Evolutionary conservation across 2,113 vertebrate genomes (phyloP).

Genomic region (Glareola pratincola): DNA sequence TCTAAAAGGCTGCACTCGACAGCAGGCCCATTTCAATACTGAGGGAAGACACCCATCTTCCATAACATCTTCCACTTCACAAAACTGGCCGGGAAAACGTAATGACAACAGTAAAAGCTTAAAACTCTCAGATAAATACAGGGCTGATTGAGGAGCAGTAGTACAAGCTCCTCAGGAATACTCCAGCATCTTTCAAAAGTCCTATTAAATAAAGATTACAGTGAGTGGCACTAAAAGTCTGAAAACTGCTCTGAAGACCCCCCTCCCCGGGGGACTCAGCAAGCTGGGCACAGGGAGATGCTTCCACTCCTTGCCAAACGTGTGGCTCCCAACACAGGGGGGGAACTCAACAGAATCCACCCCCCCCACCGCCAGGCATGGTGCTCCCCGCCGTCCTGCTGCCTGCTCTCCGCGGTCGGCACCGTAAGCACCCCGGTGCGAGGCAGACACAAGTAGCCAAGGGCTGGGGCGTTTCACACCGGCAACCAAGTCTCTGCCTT

Average conservation of each 20-base stretch:
- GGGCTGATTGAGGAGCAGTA: not conserved
- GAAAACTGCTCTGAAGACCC: not conserved
- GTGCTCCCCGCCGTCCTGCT: not conserved
- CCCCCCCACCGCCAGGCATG: not conserved
- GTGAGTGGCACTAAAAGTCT: not conserved
- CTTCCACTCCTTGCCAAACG: not conserved
- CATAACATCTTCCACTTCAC: accelerated
- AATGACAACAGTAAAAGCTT: not conserved
- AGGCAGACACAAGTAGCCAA: too few relatives aligned
- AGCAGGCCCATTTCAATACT: accelerated
- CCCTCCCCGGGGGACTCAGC: not conserved
- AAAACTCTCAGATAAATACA: not conserved
- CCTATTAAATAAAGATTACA: too few relatives aligned
- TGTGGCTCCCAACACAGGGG: accelerated
- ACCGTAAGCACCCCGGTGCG: too few relatives aligned
- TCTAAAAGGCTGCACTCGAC: not conserved
- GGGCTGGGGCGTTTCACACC: not conserved
- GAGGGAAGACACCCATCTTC: not conserved
- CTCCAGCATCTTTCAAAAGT: not conserved
- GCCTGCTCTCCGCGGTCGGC: not conserved
- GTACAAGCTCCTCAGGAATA: not conserved
- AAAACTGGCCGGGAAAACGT: not conserved
- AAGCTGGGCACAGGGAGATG: not conserved
- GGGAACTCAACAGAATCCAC: not conserved
- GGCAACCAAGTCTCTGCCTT: not conserved